Percentiles rank a stretch among this genome's conserved stretches.
Conservation (phyloP, 1,140 invertebrate genomes). For the Harlomillsia oculata region DNA sequence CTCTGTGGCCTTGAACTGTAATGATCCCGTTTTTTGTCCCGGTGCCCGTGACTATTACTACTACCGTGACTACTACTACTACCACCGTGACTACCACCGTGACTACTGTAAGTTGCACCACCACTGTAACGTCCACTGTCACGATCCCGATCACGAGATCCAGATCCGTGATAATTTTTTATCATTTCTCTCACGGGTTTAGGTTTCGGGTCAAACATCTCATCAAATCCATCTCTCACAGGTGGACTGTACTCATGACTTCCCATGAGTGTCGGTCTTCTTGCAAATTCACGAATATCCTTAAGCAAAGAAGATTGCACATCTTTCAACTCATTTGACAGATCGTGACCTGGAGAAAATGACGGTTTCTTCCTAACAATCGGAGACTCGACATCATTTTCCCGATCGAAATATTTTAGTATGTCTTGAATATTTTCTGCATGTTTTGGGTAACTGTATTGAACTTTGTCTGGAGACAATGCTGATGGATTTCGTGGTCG, state of each 20-base stretch:
- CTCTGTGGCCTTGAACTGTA: slow-evolving; percentile 6
- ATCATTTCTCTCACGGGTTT: slow-evolving; percentile 33
- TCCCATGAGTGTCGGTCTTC: slow-evolving; percentile 18
- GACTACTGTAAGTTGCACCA: too few species aligned
- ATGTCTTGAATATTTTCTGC: slow-evolving; percentile 36
- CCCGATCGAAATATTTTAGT: slow-evolving; percentile 26
- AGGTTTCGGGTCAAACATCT: slow-evolving; percentile 18
- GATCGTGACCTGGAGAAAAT: neutral
- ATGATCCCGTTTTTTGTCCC: neutral
- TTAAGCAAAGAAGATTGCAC: slow-evolving; percentile 31
- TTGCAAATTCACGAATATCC: slow-evolving; percentile 34
- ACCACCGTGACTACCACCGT: neutral
- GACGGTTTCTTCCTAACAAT: neutral
- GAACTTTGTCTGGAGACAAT: neutral
- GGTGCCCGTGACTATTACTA: slow-evolving; percentile 4
- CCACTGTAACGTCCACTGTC: neutral
- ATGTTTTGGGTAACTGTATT: slow-evolving; percentile 32
- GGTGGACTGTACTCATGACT: neutral
- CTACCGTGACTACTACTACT: neutral
- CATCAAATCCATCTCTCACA: slow-evolving; percentile 19
- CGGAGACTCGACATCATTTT: slow-evolving; percentile 9
- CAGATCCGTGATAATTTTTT: neutral
- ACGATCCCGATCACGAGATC: neutral
- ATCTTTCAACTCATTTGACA: slow-evolving; percentile 31
- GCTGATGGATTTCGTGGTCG: neutral